Conservation (phyloP, 2,113 vertebrate genomes). For the Terrapene triunguis region DNA sequence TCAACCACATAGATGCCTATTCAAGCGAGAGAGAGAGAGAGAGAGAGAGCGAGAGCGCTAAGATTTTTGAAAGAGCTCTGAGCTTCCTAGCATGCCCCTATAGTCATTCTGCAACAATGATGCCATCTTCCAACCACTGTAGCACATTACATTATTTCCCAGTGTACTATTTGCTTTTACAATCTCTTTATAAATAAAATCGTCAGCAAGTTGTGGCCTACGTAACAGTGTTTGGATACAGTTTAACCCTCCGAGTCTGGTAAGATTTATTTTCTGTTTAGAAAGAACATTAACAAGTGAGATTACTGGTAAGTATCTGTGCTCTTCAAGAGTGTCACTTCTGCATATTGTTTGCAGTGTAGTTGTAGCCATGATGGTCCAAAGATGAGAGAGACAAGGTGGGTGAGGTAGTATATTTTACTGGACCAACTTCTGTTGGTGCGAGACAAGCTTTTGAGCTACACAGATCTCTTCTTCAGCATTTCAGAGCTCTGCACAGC, state of each 20-base stretch:
- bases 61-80: neutral
- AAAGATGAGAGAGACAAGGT: neutral
- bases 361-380: neutral
- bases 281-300: neutral
- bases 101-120: neutral
- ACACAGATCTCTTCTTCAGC: neutral
- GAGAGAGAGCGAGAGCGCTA: too few relatives aligned
- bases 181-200: neutral
- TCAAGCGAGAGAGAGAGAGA: neutral
- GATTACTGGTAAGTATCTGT: neutral
- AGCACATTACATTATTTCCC: rapidly evolving
- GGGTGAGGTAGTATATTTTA: neutral
- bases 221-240: neutral
- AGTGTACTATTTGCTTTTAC: neutral
- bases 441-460: neutral
- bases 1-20: neutral
- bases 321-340: neutral
- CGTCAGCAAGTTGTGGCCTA: neutral
- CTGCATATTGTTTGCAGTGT: neutral
- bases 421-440: neutral
- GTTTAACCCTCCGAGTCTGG: neutral
- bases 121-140: neutral
- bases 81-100: rapidly evolving
- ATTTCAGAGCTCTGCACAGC: neutral
- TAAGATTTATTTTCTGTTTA: neutral